A percentile compares a stretch with the other conserved stretches of the same genome.
These are phyloP conservation scores for Heloderma charlesbogerti DNA, from an alignment of 2,113 vertebrate species.

Conservation along the genomic window DNA sequence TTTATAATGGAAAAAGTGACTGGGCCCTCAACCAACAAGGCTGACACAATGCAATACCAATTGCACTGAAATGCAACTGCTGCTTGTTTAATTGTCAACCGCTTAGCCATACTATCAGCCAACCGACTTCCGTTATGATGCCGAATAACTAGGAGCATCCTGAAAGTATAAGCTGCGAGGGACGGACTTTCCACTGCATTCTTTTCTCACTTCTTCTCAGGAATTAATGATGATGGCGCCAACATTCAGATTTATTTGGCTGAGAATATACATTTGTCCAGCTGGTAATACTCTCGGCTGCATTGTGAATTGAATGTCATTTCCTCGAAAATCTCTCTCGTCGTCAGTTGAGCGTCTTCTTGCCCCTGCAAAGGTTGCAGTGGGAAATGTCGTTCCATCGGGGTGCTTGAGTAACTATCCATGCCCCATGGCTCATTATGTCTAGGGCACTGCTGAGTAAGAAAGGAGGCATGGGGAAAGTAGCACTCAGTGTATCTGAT, in stretches of 20 bases:
- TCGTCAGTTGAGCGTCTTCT: not conserved
- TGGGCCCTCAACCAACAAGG: not conserved
- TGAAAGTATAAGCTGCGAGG: not conserved
- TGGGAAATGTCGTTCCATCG: not conserved
- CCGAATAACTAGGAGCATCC: not conserved
- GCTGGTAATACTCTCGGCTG: not conserved
- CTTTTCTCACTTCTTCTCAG: not conserved
- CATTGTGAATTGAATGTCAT: not conserved
- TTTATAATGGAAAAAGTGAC: not conserved
- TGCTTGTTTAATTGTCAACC: not conserved
- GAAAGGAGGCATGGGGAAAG: not conserved
- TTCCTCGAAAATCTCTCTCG: not conserved
- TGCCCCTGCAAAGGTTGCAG: not conserved
- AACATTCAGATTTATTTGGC: constrained; percentile 7
- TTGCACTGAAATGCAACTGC: constrained; percentile 1
- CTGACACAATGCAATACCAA: not conserved
- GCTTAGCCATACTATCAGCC: not conserved
- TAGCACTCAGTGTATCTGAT: not conserved
- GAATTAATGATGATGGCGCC: not conserved
- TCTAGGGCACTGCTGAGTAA: not conserved
- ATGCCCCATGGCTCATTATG: not conserved
- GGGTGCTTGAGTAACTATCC: not conserved
- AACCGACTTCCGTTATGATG: not conserved
- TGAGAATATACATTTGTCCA: not conserved
- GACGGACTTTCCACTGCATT: not conserved